Percentiles rank a stretch among this genome's conserved stretches.
These are phyloP conservation scores for Hymenochirus boettgeri DNA, from an alignment of 2,113 vertebrate species.

Conservation along the genomic window DNA sequence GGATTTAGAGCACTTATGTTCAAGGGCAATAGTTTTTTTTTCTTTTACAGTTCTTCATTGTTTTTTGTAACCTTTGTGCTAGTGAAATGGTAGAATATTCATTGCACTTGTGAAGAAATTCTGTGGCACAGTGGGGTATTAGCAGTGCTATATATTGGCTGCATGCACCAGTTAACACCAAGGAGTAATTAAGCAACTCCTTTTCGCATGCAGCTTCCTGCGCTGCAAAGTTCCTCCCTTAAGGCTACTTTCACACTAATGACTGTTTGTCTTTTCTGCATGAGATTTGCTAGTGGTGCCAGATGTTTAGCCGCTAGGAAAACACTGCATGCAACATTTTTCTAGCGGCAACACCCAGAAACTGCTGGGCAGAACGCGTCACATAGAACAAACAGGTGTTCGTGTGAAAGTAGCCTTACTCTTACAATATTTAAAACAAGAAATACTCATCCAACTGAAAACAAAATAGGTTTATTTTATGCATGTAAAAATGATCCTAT, in stretches of 20 bases:
- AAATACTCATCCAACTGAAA: not conserved
- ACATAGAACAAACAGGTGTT: too few species aligned
- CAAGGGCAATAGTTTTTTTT: slow-evolving; percentile 47
- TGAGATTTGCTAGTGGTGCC: too few species aligned
- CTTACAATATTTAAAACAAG: too few species aligned
- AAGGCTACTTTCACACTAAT: too few species aligned
- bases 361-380: too few species aligned
- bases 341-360: too few species aligned
- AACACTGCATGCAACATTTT: too few species aligned
- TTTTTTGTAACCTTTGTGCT: slow-evolving; percentile 45
- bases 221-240: slow-evolving; percentile 49
- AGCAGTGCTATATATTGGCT: slow-evolving; percentile 6
- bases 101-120: slow-evolving; percentile 46
- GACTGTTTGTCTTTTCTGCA: too few species aligned
- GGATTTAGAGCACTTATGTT: slow-evolving; percentile 16
- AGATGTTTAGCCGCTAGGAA: too few species aligned
- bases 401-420: too few species aligned
- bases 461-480: not conserved
- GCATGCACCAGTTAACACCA: slow-evolving; percentile 8
- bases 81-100: slow-evolving; percentile 47
- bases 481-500: not conserved
- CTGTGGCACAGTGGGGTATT: slow-evolving; percentile 48
- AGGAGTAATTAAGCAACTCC: not conserved
- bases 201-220: slow-evolving; percentile 59
- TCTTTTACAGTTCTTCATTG: slow-evolving; percentile 52